Evolutionary conservation across 1,140 invertebrate genomes (phyloP).

Genomic region (Ips nitidus): DNA sequence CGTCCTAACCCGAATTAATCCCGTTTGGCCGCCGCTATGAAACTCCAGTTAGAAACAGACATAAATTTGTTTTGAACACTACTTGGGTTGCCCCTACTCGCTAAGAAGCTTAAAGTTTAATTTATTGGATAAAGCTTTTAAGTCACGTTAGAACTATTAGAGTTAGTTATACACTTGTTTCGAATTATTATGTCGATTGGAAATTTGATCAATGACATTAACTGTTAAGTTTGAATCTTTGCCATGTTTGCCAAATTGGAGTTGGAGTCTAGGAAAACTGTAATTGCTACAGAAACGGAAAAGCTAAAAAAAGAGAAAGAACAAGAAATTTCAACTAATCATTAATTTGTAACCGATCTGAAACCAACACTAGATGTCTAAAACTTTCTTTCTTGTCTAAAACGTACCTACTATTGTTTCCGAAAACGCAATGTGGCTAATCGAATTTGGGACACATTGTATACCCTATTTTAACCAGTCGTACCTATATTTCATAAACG

Average conservation of each 20-base stretch:
- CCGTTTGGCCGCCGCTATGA: neutral
- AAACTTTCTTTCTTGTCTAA: too few species aligned
- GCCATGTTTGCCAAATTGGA: neutral
- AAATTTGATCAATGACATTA: neutral
- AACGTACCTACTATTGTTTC: too few species aligned
- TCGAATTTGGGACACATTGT: too few species aligned
- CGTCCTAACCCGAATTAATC: neutral
- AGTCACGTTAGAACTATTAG: constrained; percentile 8
- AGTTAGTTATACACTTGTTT: neutral
- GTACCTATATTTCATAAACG: too few species aligned
- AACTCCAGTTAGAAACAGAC: constrained; percentile 4
- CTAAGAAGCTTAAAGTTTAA: constrained; percentile 19
- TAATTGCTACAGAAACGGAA: too few species aligned
- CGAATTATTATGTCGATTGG: constrained; percentile 11
- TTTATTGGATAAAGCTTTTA: constrained; percentile 21
- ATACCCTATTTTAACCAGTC: too few species aligned
- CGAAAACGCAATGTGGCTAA: too few species aligned
- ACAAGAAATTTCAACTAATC: too few species aligned
- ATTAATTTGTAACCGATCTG: too few species aligned
- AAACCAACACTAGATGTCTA: too few species aligned
- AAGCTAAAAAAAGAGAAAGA: too few species aligned
- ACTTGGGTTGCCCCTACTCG: constrained; percentile 10
- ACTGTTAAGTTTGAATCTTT: neutral
- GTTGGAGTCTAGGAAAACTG: too few species aligned
- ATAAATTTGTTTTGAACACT: constrained; percentile 23